Evolutionary conservation across 2,888 invertebrate species (phyloP), one percentile per base, ranked within the genome.

Genomic region (Plagodis pulveraria): DNA sequence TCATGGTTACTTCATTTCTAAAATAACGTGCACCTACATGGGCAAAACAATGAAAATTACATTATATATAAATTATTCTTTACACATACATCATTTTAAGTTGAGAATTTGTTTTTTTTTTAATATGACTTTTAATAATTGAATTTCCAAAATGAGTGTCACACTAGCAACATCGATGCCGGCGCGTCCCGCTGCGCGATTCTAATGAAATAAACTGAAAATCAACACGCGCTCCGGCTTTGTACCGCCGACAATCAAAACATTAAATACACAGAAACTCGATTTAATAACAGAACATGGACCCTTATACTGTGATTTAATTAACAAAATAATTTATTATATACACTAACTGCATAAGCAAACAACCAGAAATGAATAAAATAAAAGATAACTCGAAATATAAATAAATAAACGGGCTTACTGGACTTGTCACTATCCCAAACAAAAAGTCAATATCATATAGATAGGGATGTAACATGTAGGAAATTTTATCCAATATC

Each of bases 141-240:
- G 22, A 22, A 22, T 10, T 9, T 40, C 40, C 40, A 8, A 40
- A 40, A 40, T n/a, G 32, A 50, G 6, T 10, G 80, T 59, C 76
- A 80, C 83, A 74, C 76, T 82, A 83, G 46, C 77, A 69, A 76
- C 76, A 71, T 75, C 80, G 76, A 80, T 78, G 77, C 81, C 76
- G 63, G 76, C 80, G 87, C 85, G 73, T 86, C 92, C 93, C 86
- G 91, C 87, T 74, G 93, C 81, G 92, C 76, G 71, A 78, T 80
- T 86, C 90, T 93, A 93, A 93, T 93, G 93, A 93, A 93, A 93
- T 93, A 93, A 92, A 91, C 92, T 91, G 91, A 93, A 93, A 93
- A 91, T 91, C 93, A 93, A 93, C 93, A 93, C 87, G 84, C 81
- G 75, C 70, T 66, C 76, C 77, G 59, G 61, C 78, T 81, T 81